Conservation (phyloP, 2,113 vertebrate genomes). For the Phrynosoma blainvillii region DNA sequence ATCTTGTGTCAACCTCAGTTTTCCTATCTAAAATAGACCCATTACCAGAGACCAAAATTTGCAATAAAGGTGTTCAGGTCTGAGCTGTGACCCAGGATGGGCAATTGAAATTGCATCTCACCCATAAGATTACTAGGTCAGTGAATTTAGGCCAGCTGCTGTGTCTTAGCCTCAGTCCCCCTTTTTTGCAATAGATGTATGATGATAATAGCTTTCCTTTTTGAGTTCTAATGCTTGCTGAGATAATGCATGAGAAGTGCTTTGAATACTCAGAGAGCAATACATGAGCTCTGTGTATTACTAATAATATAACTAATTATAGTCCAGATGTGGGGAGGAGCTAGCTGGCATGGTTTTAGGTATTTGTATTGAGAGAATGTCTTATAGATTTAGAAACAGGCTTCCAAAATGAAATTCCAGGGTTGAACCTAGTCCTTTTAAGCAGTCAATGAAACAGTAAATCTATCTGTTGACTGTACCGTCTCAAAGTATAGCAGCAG, state of each 20-base stretch:
- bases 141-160: not conserved
- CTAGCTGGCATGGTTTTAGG: not conserved
- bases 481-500: not conserved
- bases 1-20: not conserved
- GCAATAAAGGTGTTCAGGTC: not conserved
- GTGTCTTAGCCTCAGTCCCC: not conserved
- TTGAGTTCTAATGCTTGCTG: not conserved
- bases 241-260: slow-evolving; percentile 9
- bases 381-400: not conserved
- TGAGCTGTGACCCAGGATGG: not conserved
- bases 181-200: not conserved
- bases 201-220: not conserved
- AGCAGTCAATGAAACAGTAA: not conserved
- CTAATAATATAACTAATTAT: slow-evolving; percentile 3
- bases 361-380: not conserved
- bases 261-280: slow-evolving; percentile 2
- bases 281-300: not conserved
- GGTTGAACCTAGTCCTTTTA: not conserved
- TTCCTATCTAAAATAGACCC: not conserved
- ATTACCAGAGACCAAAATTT: not conserved
- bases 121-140: not conserved
- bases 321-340: not conserved
- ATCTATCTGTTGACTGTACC: not conserved
- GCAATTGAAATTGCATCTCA: not conserved
- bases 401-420: not conserved